These are phyloP conservation scores for Chrysomallon squamiferum DNA, from an alignment of 1,140 invertebrate genomes.

Conservation along the genomic window DNA sequence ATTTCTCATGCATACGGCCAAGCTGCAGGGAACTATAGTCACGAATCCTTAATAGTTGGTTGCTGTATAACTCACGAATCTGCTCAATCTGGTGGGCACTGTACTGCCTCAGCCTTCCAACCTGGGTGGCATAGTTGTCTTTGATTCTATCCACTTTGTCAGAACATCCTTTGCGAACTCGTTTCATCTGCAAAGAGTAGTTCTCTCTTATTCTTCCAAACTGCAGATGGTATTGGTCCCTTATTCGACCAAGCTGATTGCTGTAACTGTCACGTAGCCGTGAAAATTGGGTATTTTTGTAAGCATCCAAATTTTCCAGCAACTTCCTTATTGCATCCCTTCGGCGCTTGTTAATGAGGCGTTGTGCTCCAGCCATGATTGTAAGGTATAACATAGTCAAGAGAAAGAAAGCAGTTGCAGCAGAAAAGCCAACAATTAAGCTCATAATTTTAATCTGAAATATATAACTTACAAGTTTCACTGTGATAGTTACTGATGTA, in stretches of 20 bases:
- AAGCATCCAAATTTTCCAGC: slow-evolving; percentile 52
- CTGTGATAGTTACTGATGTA: slow-evolving; percentile 54
- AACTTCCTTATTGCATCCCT: slow-evolving; percentile 47
- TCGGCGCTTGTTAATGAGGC: slow-evolving; percentile 46
- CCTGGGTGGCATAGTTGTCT: slow-evolving; percentile 85
- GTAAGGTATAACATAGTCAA: slow-evolving; percentile 44
- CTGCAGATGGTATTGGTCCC: slow-evolving; percentile 71
- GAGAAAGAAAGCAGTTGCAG: slow-evolving; percentile 78
- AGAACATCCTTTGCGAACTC: slow-evolving; percentile 90
- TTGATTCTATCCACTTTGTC: slow-evolving; percentile 93
- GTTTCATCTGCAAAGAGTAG: slow-evolving; percentile 86
- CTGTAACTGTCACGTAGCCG: slow-evolving; percentile 63
- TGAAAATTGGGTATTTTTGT: slow-evolving; percentile 46
- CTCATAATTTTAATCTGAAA: slow-evolving; percentile 83
- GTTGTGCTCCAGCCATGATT: slow-evolving; percentile 32
- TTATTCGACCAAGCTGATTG: slow-evolving; percentile 73
- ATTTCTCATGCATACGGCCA: slow-evolving; percentile 84
- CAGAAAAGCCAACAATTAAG: slow-evolving; percentile 79
- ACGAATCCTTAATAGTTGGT: slow-evolving; percentile 90
- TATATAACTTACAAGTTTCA: slow-evolving; percentile 63
- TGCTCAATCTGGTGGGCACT: slow-evolving; percentile 80
- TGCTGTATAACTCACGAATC: slow-evolving; percentile 93
- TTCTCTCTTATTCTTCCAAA: slow-evolving; percentile 85
- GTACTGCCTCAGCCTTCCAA: slow-evolving; percentile 53
- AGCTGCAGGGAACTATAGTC: slow-evolving; percentile 94